Percentiles rank a stretch among this genome's conserved stretches.
These are phyloP conservation scores for Falco novaeseelandiae DNA, from an alignment of 2,797 vertebrate species.

Conservation along the genomic window DNA sequence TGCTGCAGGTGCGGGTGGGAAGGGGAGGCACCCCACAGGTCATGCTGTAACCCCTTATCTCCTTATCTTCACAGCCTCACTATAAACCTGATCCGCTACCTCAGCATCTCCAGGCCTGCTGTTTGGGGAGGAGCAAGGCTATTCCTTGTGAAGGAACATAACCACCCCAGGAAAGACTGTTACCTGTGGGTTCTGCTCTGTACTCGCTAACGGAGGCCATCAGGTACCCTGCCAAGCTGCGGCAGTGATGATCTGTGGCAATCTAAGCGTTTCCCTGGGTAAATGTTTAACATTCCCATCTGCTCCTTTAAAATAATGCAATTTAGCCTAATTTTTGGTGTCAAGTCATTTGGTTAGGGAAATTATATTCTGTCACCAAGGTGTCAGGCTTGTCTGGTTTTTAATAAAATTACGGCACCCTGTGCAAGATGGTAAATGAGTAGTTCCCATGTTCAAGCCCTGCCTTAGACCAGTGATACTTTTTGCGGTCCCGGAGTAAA, in stretches of 20 bases:
- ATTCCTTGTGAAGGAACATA: background rate
- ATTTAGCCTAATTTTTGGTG: constrained; percentile 67
- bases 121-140: background rate
- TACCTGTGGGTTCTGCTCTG: background rate
- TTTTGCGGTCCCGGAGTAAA: background rate
- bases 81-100: background rate
- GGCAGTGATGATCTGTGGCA: background rate
- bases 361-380: constrained; percentile 56
- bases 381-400: constrained; percentile 40
- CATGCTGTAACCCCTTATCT: background rate
- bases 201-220: background rate
- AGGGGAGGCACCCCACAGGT: background rate
- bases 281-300: constrained; percentile 47
- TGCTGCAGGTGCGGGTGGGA: background rate
- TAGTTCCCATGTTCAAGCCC: background rate
- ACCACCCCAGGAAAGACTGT: background rate
- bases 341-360: constrained; percentile 49
- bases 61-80: background rate
- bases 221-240: background rate
- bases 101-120: background rate
- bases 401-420: constrained; percentile 47
- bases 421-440: constrained; percentile 18
- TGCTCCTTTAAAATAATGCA: constrained; percentile 60
- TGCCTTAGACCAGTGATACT: background rate
- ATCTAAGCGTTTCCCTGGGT: background rate